A percentile compares a stretch with the other conserved stretches of the same genome.
phyloP scores from a whole-genome alignment of 2,888 invertebrate genomes.

The Sympetrum striolatum region DNA sequence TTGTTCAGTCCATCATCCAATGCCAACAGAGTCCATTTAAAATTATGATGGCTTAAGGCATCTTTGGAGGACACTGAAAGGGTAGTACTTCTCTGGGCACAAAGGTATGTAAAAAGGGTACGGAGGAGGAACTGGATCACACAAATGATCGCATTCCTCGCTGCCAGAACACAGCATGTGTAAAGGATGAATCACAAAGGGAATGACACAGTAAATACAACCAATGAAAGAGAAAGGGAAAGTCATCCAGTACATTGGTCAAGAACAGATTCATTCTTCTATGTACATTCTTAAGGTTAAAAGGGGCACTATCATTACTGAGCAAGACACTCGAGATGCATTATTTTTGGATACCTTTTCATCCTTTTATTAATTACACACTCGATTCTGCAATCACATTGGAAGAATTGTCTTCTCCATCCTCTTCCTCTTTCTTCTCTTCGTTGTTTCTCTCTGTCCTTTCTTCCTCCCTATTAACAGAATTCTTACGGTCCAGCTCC shows the following conservation, averaged over 20 bases:
- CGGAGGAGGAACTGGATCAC: neutral
- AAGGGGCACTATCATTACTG: conserved; percentile 18
- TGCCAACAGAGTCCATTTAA: neutral
- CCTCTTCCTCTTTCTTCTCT: too few relatives aligned
- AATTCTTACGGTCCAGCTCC: neutral
- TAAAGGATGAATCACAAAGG: neutral
- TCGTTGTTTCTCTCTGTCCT: neutral
- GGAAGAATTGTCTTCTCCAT: neutral
- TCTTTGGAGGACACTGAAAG: conserved; percentile 10
- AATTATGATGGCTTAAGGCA: conserved; percentile 25
- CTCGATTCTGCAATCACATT: conserved; percentile 16
- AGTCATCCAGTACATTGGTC: neutral
- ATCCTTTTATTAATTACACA: neutral
- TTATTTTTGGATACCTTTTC: neutral
- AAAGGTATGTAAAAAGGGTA: neutral
- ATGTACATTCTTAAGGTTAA: neutral
- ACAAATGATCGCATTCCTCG: neutral
- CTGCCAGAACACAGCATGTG: neutral
- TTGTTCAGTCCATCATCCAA: neutral
- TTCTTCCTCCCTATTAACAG: neutral
- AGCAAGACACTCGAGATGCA: neutral
- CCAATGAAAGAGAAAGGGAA: neutral
- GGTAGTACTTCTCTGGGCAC: neutral
- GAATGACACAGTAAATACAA: neutral
- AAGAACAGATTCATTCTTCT: neutral